These are phyloP conservation scores for Trinorchestia longiramus DNA, from an alignment of 1,140 invertebrate genomes.

Conservation along the genomic window DNA sequence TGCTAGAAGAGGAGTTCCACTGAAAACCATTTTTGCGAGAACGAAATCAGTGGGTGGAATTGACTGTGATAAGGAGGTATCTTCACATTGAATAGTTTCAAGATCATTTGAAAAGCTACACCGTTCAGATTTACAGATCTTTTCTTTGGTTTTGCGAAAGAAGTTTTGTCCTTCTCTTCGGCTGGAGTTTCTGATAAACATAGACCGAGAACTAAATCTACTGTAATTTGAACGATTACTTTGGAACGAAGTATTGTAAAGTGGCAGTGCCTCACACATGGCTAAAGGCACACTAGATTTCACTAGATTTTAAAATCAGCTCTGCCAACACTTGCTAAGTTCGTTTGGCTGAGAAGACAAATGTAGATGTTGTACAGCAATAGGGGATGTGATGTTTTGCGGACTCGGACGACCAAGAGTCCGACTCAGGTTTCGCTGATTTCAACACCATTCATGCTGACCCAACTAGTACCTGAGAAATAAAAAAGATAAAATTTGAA, in stretches of 20 bases:
- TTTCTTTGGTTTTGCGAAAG: not conserved
- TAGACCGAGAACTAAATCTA: not conserved
- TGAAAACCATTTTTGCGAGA: not conserved
- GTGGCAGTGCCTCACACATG: not conserved
- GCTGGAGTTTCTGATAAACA: not conserved
- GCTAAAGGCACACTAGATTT: not conserved
- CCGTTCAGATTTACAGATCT: not conserved
- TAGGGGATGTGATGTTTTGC: not conserved
- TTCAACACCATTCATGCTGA: not conserved
- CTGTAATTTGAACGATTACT: not conserved
- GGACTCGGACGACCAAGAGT: not conserved
- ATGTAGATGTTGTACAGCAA: not conserved
- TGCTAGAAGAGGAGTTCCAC: not conserved
- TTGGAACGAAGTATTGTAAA: not conserved
- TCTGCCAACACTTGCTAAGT: not conserved
- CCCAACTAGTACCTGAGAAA: not conserved
- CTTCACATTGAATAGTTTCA: not conserved
- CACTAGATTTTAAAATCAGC: not conserved
- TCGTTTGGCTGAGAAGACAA: not conserved
- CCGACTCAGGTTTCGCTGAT: not conserved
- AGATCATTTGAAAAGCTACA: not conserved
- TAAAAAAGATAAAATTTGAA: not conserved
- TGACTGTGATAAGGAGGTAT: not conserved
- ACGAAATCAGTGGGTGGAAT: not conserved
- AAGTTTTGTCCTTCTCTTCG: not conserved